Conservation (phyloP, 2,113 vertebrate species). For the Amazona vittata region DNA sequence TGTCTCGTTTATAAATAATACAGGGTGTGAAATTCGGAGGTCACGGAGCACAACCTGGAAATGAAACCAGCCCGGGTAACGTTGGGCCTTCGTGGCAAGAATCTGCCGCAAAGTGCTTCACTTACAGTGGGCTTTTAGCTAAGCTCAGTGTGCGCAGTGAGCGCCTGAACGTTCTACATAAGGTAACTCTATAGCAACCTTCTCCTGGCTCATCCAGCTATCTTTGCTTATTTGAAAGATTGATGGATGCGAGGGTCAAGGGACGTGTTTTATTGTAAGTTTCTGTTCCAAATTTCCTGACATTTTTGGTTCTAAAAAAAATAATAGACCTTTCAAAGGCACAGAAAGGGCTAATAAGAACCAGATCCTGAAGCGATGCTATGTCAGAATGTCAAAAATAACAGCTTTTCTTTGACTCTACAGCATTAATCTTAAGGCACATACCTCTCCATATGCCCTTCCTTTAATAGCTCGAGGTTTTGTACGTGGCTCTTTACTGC, state of each 20-base stretch:
- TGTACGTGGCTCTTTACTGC: background rate
- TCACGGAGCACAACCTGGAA: slow-evolving; percentile 14
- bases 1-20: slow-evolving; percentile 77
- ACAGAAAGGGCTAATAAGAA: slow-evolving; percentile 75
- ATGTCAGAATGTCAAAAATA: slow-evolving; percentile 77
- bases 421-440: slow-evolving; percentile 58
- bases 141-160: background rate
- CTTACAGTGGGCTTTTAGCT: background rate
- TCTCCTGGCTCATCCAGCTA: slow-evolving; percentile 62
- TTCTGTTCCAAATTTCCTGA: slow-evolving; percentile 79
- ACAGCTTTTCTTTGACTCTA: slow-evolving; percentile 65
- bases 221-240: slow-evolving; percentile 74
- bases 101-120: background rate
- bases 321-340: slow-evolving; percentile 65
- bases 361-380: slow-evolving; percentile 71
- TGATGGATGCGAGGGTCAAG: slow-evolving; percentile 74
- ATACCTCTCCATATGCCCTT: slow-evolving; percentile 18
- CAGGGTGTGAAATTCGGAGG: slow-evolving; percentile 68
- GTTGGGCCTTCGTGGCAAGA: background rate
- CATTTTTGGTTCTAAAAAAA: slow-evolving; percentile 48
- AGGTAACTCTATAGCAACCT: slow-evolving; percentile 57
- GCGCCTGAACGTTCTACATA: slow-evolving; percentile 1
- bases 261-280: slow-evolving; percentile 75
- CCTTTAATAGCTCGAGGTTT: background rate
- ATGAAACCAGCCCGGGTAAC: background rate